Percentiles rank a stretch among this genome's conserved stretches.
phyloP scores from a whole-genome alignment of 2,797 vertebrate genomes.

The Danio choprae region DNA sequence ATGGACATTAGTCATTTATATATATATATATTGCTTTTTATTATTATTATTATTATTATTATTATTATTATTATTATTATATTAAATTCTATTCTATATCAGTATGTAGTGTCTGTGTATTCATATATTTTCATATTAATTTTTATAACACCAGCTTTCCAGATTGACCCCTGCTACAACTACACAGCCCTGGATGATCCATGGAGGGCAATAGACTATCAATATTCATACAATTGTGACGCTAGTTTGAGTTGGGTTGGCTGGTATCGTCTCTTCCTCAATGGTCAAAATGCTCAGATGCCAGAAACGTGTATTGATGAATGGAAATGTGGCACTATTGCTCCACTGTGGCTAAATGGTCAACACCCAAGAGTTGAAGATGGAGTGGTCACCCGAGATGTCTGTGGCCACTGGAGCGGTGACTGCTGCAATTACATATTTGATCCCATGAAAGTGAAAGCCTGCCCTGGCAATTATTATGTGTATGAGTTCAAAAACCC shows the following conservation, averaged over 20 bases:
- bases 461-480: conserved; percentile 45
- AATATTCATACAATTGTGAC: not conserved
- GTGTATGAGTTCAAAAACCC: conserved; percentile 34
- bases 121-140: not conserved
- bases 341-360: conserved; percentile 38
- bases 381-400: conserved; percentile 30
- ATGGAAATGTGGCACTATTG: not conserved
- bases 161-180: conserved; percentile 30
- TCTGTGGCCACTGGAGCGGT: conserved; percentile 23
- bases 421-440: conserved; percentile 28
- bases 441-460: conserved; percentile 35
- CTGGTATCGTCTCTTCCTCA: conserved; percentile 29
- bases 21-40: too few species aligned
- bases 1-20: too few species aligned
- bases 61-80: too few species aligned
- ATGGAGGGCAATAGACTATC: conserved; percentile 28
- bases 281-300: conserved; percentile 9
- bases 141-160: not conserved
- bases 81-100: not conserved
- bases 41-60: too few species aligned
- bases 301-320: not conserved
- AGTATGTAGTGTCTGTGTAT: not conserved
- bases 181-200: conserved; percentile 26
- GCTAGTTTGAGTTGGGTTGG: not conserved
- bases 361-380: conserved; percentile 24